Conservation (phyloP, 2,113 vertebrate genomes). For the Edolisoma coerulescens region DNA sequence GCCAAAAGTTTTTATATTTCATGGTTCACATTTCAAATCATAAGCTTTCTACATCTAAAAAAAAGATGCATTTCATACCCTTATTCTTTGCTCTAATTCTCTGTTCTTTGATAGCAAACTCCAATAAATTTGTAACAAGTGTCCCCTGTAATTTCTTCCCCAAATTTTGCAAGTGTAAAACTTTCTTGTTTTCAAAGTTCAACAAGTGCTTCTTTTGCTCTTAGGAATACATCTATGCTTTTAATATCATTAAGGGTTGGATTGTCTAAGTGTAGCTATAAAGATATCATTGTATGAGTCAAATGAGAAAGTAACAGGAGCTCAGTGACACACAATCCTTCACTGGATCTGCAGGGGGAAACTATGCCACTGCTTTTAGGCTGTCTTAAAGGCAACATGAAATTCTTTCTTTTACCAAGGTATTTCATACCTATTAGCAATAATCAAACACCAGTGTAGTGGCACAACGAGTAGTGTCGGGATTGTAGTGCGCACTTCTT, state of each 20-base stretch:
- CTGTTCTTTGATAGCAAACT: background rate
- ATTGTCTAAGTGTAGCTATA: background rate
- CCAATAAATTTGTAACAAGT: background rate
- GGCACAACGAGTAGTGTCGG: background rate
- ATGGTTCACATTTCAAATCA: background rate
- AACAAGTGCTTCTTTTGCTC: background rate
- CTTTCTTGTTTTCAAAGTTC: background rate
- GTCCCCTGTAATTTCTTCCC: background rate
- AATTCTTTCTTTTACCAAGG: background rate
- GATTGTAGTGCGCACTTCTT: rapidly evolving
- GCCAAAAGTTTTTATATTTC: background rate
- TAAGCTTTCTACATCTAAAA: background rate
- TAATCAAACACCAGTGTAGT: background rate
- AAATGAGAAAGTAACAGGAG: background rate
- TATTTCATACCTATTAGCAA: background rate
- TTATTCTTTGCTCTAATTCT: background rate
- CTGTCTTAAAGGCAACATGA: background rate
- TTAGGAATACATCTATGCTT: background rate
- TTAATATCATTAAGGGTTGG: background rate
- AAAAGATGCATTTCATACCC: background rate
- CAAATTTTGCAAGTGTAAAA: background rate
- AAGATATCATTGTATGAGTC: background rate
- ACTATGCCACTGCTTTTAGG: background rate
- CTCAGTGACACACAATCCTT: background rate
- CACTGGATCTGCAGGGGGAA: background rate